phyloP scores from a whole-genome alignment of 2,888 invertebrate genomes.

The Dolomedes plantarius region DNA sequence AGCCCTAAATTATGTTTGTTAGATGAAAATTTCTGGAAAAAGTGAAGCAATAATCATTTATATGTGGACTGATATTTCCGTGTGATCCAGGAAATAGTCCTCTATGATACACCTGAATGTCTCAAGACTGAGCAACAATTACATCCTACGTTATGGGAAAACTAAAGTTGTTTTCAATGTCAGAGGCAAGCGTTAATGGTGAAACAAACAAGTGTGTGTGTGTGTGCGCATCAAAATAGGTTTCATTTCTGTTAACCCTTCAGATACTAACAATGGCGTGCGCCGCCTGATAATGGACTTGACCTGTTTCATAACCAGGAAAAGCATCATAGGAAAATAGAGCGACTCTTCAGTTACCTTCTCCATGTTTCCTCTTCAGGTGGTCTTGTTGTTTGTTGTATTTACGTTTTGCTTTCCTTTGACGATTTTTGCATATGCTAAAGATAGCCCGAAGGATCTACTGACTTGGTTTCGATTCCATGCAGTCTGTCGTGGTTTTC shows the following conservation, averaged over 20 bases:
- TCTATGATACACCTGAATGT: too few species aligned
- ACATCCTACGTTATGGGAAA: too few species aligned
- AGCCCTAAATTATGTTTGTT: too few species aligned
- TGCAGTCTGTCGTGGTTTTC: conserved; percentile 20
- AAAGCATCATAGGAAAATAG: conserved; percentile 22
- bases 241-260: neutral
- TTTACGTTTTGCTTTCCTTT: conserved; percentile 6
- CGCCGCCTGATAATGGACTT: conserved; percentile 24
- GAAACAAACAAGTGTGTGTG: too few species aligned
- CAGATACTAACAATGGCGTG: conserved; percentile 2
- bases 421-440: neutral
- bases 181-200: too few species aligned
- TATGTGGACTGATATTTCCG: too few species aligned
- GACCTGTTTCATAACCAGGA: conserved; percentile 20
- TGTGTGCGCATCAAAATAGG: too few species aligned
- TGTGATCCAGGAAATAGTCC: too few species aligned
- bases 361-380: conserved; percentile 20
- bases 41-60: too few species aligned
- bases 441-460: conserved; percentile 20
- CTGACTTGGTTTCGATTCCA: conserved; percentile 32
- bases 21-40: too few species aligned
- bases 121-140: too few species aligned
- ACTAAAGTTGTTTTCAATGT: too few species aligned
- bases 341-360: neutral
- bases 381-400: conserved; percentile 12